Base-by-base conservation (phyloP, 2,888 invertebrate species). In the Drosophila incognita region DNA sequence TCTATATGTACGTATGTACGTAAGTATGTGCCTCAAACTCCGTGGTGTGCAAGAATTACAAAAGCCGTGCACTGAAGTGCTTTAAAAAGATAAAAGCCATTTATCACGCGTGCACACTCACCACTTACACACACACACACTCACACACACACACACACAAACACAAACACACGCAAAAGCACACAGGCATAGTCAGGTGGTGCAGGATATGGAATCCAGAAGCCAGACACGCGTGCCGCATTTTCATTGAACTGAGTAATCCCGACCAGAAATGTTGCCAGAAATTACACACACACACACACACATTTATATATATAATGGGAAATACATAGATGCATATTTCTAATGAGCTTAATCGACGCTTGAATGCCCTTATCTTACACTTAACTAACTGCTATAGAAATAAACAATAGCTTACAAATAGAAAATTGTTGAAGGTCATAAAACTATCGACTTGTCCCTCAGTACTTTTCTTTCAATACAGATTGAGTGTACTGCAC, bases 51-150 rank as follows among this genome's bases (percentile, higher is more conserved):
- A 63, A 70, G 69, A 70, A 70, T 78, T 69, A 58, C 66, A 77
- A 76, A 76, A 76, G 87, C 81, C 89, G 75, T 87, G 84, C 89
- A 83, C 66, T 71, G 82, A 84, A 86, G 86, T 86, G 87, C 87
- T 80, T 89, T 84, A 87, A 89, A 89, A 84, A 89, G 86, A 89
- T 87, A 87, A 86, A 86, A 86, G 85, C 89, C 89, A 89, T 86
- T 86, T 86, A 86, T 86, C 86, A 86, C 82, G 84, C 79, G 69
- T 81, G 68, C 76, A 88, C 84, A 83, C 71, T 56, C 78, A 27
- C 58, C 64, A 65, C 57, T 42, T 51, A 48, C 40, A 69, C 54
- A 60, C 67, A 29, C 38, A 13, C 29, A 24, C 56, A 48, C 38
- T 29, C 38, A 35, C 38, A 27, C 18, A 27, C 27, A 40, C 48